Percentiles rank a stretch among this genome's conserved stretches.
These are phyloP conservation scores for Heliconius aoede DNA, from an alignment of 2,888 invertebrate species.

Conservation along the genomic window DNA sequence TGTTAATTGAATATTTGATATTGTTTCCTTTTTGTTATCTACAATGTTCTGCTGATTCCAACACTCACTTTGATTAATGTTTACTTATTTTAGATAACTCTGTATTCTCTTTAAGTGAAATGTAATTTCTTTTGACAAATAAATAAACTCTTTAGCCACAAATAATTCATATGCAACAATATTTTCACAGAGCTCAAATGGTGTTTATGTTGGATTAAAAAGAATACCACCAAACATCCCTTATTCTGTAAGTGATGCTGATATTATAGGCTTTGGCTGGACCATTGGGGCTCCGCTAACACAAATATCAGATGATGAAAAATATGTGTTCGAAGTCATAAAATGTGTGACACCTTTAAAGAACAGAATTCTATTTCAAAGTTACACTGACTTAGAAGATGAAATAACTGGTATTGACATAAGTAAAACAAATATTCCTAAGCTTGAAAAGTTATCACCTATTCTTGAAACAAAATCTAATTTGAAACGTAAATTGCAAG, in stretches of 20 bases:
- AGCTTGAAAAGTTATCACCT: constrained; percentile 46
- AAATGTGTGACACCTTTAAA: constrained; percentile 55
- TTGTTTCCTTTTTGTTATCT: no score
- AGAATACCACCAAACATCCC: constrained; percentile 67
- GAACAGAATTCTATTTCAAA: constrained; percentile 62
- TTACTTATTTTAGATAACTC: no score
- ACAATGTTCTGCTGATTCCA: no score
- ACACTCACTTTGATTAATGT: no score
- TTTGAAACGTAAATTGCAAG: constrained; percentile 62
- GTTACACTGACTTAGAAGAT: constrained; percentile 61
- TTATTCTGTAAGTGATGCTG: constrained; percentile 66
- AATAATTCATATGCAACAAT: constrained; percentile 23
- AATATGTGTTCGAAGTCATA: constrained; percentile 69
- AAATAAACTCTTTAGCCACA: no score
- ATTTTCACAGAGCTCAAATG: constrained; percentile 84
- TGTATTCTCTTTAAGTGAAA: no score
- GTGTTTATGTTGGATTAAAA: constrained; percentile 79
- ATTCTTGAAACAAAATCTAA: constrained; percentile 51
- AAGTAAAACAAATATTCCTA: constrained; percentile 25
- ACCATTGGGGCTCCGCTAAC: constrained; percentile 58
- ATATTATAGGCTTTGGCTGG: constrained; percentile 84
- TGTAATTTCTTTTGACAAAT: no score
- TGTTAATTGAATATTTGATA: no score
- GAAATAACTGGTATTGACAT: constrained; percentile 56
- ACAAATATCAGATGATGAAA: constrained; percentile 65